Percentiles rank a stretch among this genome's conserved stretches.
Evolutionary conservation across 2,797 vertebrate species (phyloP).

Genomic region (Morus bassanus): DNA sequence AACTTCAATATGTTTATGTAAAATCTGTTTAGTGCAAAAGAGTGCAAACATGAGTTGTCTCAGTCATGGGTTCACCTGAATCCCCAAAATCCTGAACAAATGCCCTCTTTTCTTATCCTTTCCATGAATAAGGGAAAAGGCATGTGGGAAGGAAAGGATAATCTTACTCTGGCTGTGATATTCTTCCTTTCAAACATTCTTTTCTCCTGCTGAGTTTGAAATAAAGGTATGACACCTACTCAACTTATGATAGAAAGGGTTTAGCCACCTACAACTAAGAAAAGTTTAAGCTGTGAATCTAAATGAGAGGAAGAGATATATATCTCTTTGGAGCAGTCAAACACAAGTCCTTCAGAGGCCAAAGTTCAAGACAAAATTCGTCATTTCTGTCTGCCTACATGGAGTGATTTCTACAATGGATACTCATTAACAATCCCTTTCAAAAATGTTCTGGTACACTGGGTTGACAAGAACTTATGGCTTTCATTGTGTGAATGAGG

Average conservation of each 20-base stretch:
- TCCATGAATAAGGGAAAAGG: background rate
- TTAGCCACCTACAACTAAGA: background rate
- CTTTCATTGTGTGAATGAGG: background rate
- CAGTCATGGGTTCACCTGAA: background rate
- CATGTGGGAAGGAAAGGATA: background rate
- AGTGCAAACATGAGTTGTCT: background rate
- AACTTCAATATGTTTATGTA: background rate
- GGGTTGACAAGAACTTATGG: background rate
- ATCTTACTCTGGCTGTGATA: background rate
- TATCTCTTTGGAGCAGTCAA: background rate
- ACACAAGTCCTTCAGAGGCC: background rate
- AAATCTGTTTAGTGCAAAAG: background rate
- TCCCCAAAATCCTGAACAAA: background rate
- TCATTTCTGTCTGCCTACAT: background rate
- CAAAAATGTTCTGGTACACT: background rate
- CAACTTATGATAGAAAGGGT: background rate
- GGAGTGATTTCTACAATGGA: background rate
- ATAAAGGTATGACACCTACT: background rate
- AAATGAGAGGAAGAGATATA: background rate
- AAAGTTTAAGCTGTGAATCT: background rate
- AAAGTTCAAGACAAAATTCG: background rate
- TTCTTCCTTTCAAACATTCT: background rate
- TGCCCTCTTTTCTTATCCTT: background rate
- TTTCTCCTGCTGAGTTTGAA: background rate
- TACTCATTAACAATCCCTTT: background rate